phyloP scores from a whole-genome alignment of 2,888 invertebrate genomes.

The Pilophorus perplexus region DNA sequence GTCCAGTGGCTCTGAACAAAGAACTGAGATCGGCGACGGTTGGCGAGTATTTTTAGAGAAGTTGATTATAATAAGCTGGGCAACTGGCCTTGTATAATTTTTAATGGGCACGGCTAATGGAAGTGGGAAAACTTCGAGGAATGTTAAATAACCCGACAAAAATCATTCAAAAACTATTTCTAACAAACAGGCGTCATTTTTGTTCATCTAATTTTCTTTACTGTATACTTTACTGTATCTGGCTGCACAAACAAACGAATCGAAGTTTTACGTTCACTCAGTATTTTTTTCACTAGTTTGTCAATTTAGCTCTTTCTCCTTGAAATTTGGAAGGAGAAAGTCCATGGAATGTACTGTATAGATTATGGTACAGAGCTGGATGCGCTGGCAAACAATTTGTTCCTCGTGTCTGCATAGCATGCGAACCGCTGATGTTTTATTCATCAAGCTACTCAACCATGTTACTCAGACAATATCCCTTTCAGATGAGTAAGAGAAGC shows the following conservation, averaged over 20 bases:
- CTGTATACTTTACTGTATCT: too few species aligned
- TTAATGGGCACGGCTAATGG: constrained; percentile 6
- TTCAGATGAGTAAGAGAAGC: background rate
- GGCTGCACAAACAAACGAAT: too few species aligned
- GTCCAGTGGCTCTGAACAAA: constrained; percentile 19
- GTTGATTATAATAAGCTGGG: constrained; percentile 28
- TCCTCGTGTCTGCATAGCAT: background rate
- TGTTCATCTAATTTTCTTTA: too few species aligned
- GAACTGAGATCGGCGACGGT: constrained; percentile 21
- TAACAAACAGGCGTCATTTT: too few species aligned
- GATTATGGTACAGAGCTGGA: too few species aligned
- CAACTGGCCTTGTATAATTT: constrained; percentile 17
- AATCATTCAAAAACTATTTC: too few species aligned
- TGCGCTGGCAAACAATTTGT: background rate
- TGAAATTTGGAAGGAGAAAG: too few species aligned
- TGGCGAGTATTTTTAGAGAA: constrained; percentile 15
- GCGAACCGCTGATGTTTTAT: background rate
- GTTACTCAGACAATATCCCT: background rate
- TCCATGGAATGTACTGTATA: too few species aligned
- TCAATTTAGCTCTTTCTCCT: too few species aligned
- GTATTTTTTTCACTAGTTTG: too few species aligned
- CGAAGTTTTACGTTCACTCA: too few species aligned
- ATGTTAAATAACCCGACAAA: too few species aligned
- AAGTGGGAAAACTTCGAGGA: background rate
- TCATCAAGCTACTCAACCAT: background rate